These are phyloP conservation scores for Callipepla californica DNA, from an alignment of 2,113 vertebrate species.

Conservation along the genomic window DNA sequence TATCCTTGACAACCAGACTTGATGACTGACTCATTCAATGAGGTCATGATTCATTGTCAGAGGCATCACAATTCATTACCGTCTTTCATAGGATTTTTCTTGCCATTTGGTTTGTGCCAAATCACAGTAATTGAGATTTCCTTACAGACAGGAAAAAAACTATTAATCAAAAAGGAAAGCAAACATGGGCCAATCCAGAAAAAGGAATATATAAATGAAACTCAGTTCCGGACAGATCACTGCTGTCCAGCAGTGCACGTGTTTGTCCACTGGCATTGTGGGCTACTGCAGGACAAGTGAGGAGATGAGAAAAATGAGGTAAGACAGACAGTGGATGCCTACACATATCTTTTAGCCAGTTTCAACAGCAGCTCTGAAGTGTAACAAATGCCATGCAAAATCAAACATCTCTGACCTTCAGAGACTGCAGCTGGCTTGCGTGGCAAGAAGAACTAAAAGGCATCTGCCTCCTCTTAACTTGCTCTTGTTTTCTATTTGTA, in stretches of 20 bases:
- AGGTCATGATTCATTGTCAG: slow-evolving; percentile 28
- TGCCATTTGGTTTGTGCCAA: slow-evolving; percentile 25
- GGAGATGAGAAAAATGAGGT: neutral
- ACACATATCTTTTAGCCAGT: neutral
- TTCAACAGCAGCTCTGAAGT: neutral
- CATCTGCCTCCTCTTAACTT: neutral
- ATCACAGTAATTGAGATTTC: slow-evolving; percentile 23
- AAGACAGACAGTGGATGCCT: neutral
- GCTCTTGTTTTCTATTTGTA: neutral
- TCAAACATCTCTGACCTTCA: neutral
- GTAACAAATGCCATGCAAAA: neutral
- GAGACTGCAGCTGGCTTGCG: neutral
- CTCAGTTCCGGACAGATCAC: neutral
- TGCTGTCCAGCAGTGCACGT: neutral
- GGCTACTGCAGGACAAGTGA: neutral
- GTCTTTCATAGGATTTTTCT: slow-evolving; percentile 4
- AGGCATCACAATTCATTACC: slow-evolving; percentile 24
- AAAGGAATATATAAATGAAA: neutral
- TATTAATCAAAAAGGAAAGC: neutral
- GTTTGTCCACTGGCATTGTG: neutral
- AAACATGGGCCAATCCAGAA: neutral
- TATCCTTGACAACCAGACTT: slow-evolving; percentile 39
- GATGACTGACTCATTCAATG: neutral
- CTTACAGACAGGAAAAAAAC: slow-evolving; percentile 17
- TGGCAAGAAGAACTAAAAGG: neutral